A percentile compares a stretch with the other conserved stretches of the same genome.
These are phyloP conservation scores for Ectemnius continuus DNA, from an alignment of 2,888 invertebrate genomes.

Conservation along the genomic window DNA sequence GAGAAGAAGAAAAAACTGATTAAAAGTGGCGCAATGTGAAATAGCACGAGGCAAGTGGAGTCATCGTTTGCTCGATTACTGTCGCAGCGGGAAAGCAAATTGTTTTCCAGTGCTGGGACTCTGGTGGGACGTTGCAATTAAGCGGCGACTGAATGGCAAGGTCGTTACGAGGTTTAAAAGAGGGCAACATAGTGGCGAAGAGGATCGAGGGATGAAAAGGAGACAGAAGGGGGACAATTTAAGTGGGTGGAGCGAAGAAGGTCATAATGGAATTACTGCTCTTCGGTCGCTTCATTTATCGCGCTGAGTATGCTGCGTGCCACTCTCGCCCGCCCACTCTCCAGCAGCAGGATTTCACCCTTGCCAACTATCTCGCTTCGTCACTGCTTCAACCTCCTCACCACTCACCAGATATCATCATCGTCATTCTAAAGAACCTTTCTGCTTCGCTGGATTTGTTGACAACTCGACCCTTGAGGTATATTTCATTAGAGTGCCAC, in stretches of 20 bases:
- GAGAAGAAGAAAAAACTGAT: no score
- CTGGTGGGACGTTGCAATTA: neutral
- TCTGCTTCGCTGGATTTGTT: no score
- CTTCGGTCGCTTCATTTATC: neutral
- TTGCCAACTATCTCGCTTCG: neutral
- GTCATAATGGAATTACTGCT: neutral
- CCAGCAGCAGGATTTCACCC: neutral
- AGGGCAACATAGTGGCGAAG: neutral
- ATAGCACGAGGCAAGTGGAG: no score
- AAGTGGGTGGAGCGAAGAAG: constrained; percentile 2
- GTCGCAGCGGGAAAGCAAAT: no score
- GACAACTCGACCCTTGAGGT: no score
- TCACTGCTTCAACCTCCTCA: neutral
- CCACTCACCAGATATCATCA: no score
- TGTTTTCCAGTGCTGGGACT: no score
- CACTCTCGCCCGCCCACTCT: neutral
- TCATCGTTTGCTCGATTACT: no score
- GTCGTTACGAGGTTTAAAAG: neutral
- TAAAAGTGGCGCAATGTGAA: no score
- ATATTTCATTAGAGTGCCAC: no score
- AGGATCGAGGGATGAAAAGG: neutral
- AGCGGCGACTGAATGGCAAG: neutral
- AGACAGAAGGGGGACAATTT: neutral
- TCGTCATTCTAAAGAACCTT: no score
- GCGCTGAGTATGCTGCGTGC: no score